Percentiles rank a stretch among this genome's conserved stretches.
Evolutionary conservation across 2,888 invertebrate genomes (phyloP).

Genomic region (Polyommatus icarus): DNA sequence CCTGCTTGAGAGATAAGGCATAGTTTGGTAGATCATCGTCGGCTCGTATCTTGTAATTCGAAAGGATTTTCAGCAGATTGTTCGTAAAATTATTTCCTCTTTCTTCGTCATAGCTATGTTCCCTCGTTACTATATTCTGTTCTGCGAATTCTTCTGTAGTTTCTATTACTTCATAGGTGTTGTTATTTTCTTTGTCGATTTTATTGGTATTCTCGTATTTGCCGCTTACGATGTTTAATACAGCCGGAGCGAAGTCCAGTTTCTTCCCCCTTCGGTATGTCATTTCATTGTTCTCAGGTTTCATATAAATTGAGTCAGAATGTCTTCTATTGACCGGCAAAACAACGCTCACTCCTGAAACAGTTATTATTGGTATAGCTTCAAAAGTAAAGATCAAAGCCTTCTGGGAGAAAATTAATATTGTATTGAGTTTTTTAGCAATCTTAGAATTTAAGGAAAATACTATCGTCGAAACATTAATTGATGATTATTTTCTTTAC

Average conservation of each 20-base stretch:
- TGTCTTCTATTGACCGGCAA: conserved; percentile 16
- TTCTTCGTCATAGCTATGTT: background rate
- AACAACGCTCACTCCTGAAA: conserved; percentile 4
- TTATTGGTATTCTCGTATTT: conserved; percentile 10
- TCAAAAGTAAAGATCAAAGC: background rate
- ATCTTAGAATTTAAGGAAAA: no score
- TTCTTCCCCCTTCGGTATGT: conserved; percentile 19
- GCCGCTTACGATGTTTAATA: background rate
- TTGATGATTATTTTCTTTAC: no score
- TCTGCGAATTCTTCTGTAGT: conserved; percentile 36
- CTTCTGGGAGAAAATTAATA: background rate
- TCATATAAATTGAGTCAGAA: background rate
- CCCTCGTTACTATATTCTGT: conserved; percentile 35
- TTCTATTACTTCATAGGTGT: conserved; percentile 54
- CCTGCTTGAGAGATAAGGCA: conserved; percentile 50
- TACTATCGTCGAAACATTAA: no score
- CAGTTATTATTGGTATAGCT: background rate
- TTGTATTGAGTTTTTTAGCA: background rate
- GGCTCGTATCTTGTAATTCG: conserved; percentile 59
- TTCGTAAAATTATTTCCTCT: conserved; percentile 39
- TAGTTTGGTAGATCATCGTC: conserved; percentile 61
- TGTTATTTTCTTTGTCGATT: conserved; percentile 22
- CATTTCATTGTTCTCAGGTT: background rate
- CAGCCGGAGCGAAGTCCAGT: background rate
- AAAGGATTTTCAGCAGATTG: conserved; percentile 50